Evolutionary conservation across 2,113 vertebrate genomes (phyloP).

Genomic region (Prochilodus magdalenae): DNA sequence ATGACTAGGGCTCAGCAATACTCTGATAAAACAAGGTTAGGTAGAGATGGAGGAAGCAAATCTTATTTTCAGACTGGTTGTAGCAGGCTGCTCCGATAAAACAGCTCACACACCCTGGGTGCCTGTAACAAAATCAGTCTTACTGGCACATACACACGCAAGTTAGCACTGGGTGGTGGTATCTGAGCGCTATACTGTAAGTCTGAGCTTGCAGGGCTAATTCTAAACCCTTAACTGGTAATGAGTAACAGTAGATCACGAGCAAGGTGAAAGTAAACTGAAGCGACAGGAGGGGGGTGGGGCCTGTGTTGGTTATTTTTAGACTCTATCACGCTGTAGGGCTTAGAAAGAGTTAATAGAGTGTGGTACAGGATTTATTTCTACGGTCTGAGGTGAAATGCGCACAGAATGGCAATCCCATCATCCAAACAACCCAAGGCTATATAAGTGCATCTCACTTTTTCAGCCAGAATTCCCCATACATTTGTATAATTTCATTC

Average conservation of each 20-base stretch:
- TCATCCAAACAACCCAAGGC: conserved; percentile 67
- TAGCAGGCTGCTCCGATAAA: conserved; percentile 2
- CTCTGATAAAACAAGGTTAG: conserved; percentile 4
- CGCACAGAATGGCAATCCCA: conserved; percentile 63
- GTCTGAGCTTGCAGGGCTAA: neutral
- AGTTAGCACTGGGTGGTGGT: neutral
- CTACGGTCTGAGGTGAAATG: conserved; percentile 57
- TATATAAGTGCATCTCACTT: conserved; percentile 55
- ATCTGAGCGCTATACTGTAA: neutral
- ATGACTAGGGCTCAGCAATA: neutral
- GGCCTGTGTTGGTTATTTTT: conserved; percentile 5
- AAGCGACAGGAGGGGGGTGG: neutral
- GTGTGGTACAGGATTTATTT: conserved; percentile 67
- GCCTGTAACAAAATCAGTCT: conserved; percentile 4
- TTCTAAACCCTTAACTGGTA: conserved; percentile 15
- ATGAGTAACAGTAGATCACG: conserved; percentile 29
- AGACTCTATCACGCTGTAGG: conserved; percentile 46
- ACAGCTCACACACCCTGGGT: neutral
- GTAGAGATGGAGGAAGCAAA: neutral
- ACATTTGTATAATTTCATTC: conserved; percentile 71
- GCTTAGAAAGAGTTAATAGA: conserved; percentile 66
- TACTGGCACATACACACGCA: conserved; percentile 35
- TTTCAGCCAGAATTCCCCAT: conserved; percentile 62
- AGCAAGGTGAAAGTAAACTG: conserved; percentile 1
- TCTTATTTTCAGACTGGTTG: neutral